A percentile compares a stretch with the other conserved stretches of the same genome.
Conservation (phyloP, 2,797 vertebrate species). For the Lepilemur septentrionalis region DNA sequence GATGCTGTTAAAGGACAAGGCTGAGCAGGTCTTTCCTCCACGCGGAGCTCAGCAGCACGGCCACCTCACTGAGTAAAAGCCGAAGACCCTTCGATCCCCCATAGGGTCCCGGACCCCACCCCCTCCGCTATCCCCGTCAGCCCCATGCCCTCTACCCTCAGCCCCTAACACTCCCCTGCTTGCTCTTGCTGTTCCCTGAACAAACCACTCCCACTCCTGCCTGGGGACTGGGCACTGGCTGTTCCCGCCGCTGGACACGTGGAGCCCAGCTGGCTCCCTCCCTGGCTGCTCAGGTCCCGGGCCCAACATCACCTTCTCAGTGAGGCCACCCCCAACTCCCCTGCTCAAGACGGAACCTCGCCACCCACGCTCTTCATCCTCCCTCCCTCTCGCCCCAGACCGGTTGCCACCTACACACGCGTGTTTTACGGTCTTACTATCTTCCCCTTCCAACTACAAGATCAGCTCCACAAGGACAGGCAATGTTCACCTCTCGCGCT, state of each 20-base stretch:
- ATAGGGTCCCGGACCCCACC: fast-evolving
- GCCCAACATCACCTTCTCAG: not conserved
- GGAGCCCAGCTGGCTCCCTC: not conserved
- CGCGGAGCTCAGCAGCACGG: not conserved
- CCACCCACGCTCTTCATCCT: fast-evolving
- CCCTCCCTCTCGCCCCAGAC: not conserved
- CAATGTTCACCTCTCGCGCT: not conserved
- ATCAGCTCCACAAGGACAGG: not conserved
- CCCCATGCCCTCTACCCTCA: not conserved
- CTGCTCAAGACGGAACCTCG: not conserved
- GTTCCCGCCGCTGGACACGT: not conserved
- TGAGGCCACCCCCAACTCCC: not conserved
- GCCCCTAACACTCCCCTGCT: not conserved
- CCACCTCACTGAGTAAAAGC: not conserved
- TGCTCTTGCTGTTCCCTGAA: not conserved
- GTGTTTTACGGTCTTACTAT: not conserved
- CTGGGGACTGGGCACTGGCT: not conserved
- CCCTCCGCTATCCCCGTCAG: not conserved
- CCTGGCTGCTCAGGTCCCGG: not conserved
- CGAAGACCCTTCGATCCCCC: not conserved
- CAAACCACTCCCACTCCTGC: no score
- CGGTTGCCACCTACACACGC: fast-evolving
- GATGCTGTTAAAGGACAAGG: not conserved
- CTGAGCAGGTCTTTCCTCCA: not conserved
- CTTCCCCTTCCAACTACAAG: not conserved